These are phyloP conservation scores for Seira musarum DNA, from an alignment of 2,888 invertebrate genomes.

Conservation along the genomic window DNA sequence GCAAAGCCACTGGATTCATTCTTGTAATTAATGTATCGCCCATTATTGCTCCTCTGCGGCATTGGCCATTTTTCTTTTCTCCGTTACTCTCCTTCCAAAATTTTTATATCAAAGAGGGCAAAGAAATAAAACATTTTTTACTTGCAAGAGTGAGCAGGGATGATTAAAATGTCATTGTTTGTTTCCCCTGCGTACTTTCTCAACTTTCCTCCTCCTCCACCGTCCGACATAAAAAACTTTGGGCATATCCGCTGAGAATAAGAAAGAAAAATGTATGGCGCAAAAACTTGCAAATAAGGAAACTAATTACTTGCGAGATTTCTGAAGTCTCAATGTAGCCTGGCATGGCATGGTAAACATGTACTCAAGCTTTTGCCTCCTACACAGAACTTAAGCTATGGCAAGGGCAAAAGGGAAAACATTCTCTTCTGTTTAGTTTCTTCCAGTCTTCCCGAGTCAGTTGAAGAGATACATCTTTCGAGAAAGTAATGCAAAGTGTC, in stretches of 20 bases:
- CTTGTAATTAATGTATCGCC: conserved; percentile 56
- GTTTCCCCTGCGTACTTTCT: background rate
- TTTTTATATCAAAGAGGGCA: background rate
- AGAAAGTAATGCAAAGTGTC: background rate
- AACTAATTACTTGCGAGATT: conserved; percentile 48
- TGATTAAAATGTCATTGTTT: background rate
- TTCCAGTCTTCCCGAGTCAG: too few species aligned
- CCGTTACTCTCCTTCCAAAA: background rate
- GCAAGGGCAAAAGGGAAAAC: too few species aligned
- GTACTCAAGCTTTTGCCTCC: too few species aligned
- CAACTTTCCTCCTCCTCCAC: background rate
- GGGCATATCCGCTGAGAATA: background rate
- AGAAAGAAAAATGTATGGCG: background rate
- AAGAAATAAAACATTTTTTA: background rate
- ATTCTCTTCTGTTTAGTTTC: too few species aligned
- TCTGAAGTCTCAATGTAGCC: conserved; percentile 30
- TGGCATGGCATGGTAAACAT: too few species aligned
- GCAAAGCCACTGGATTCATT: background rate
- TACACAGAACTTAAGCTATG: too few species aligned
- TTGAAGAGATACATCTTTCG: background rate
- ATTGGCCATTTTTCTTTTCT: background rate
- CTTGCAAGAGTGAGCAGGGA: background rate
- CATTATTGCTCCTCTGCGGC: too few species aligned
- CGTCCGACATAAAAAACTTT: background rate
- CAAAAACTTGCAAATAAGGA: conserved; percentile 48